Base-by-base conservation (phyloP, 2,113 vertebrate genomes). In the Leucoraja erinaceus region DNA sequence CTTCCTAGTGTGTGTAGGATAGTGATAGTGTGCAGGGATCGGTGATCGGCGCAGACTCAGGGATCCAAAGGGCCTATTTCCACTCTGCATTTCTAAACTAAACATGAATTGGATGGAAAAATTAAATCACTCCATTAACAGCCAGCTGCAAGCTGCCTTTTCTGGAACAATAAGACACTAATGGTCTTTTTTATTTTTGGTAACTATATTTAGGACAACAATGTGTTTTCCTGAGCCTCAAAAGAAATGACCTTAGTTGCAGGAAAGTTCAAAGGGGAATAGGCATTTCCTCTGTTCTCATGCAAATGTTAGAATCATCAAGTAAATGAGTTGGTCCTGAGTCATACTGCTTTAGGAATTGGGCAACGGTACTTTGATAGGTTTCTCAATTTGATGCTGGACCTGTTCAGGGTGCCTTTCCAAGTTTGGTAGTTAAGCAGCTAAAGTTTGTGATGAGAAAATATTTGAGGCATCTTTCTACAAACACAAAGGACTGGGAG, bases 91-190 rank as follows among this genome's bases (percentile, higher is more conserved):
- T 3, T 47, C 38, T 47, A 47, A 47, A 47, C 38, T 63, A 14
- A 16, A 7, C 12, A 63, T 88, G 59, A n/a, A 88, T 88, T 88
- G 3, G 16, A 88, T 88, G 59, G 59, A 61, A 59, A 88, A 31
- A n/a, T 14, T 16, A 25, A 86, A 86, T 63, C 83, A 63, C 11
- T 5, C 28, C 22, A 61, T 86, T 12, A 86, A 86, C 28, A 61
- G 12, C 56, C 83, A 86, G 59, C 83, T 86, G 59, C 83, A 63
- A 1, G 63, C 25, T 33, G 83, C 28, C 6, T 31, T 88, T 63
- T 18, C 59, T 88, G 59, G 63, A 88, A 63, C 83, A 88, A 88
- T 66, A 66, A 20, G 83, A 88, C 83, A 88, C 61, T 66, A 61
- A n/a, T 88, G 28, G 28, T 16, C 59, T 66, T 88, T 47, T 66